Percentiles rank a stretch among this genome's conserved stretches.
Evolutionary conservation across 1,140 invertebrate genomes (phyloP).

Genomic region (Matsumurasca onukii): DNA sequence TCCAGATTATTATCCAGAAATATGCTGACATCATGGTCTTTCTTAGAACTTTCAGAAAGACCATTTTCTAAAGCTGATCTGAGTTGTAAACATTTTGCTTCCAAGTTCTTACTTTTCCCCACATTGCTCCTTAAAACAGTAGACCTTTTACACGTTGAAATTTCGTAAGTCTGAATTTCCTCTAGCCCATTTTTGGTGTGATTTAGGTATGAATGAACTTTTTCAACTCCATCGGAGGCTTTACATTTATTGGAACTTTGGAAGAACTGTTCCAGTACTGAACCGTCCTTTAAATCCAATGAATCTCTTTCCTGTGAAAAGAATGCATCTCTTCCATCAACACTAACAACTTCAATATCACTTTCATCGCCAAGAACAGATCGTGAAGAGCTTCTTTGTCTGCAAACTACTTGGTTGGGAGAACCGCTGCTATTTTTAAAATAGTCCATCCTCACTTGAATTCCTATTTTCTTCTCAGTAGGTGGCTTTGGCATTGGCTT

Average conservation of each 20-base stretch:
- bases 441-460: constrained; percentile 35
- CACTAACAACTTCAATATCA: constrained; percentile 9
- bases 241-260: neutral
- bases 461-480: constrained; percentile 34
- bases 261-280: constrained; percentile 10
- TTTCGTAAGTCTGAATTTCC: constrained; percentile 3
- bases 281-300: constrained; percentile 1
- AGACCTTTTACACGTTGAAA: neutral
- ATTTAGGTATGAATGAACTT: constrained; percentile 17
- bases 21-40: neutral
- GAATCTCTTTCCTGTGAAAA: neutral
- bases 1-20: neutral
- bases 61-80: constrained; percentile 13
- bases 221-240: constrained; percentile 6
- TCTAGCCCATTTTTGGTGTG: neutral
- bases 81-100: constrained; percentile 22
- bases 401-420: neutral
- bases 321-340: constrained; percentile 9
- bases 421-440: constrained; percentile 10
- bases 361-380: neutral
- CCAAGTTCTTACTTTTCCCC: neutral
- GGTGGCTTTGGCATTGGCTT: constrained; percentile 1
- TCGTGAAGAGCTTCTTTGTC: neutral
- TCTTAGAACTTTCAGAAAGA: neutral
- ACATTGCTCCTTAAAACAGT: constrained; percentile 5